A percentile compares a stretch with the other conserved stretches of the same genome.
Conservation (phyloP, 2,113 vertebrate genomes). For the Cephalopterus ornatus region DNA sequence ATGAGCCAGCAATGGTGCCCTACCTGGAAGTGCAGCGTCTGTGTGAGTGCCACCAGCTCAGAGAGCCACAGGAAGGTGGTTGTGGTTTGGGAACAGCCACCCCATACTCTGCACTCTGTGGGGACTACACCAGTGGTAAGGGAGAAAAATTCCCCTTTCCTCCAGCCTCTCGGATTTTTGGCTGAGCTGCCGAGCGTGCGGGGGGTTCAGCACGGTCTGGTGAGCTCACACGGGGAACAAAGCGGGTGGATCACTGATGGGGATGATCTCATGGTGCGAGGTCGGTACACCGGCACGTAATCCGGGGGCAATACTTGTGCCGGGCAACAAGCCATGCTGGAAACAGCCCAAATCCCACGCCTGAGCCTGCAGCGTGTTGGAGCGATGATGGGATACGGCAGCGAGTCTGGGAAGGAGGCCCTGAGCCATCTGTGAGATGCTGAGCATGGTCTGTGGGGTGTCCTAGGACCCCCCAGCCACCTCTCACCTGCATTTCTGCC, state of each 20-base stretch:
- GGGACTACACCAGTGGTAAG: neutral
- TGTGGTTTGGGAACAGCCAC: neutral
- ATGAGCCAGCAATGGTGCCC: neutral
- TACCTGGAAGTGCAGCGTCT: neutral
- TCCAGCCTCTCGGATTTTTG: neutral
- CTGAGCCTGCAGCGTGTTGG: neutral
- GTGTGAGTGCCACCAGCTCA: neutral
- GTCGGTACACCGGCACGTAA: fast-evolving
- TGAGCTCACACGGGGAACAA: neutral
- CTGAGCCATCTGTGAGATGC: neutral
- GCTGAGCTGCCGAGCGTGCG: fast-evolving
- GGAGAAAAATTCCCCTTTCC: neutral
- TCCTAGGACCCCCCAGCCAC: fast-evolving
- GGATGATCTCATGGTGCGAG: neutral
- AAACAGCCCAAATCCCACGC: neutral
- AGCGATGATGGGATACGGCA: neutral
- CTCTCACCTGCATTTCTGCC: neutral
- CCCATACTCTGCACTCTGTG: fast-evolving
- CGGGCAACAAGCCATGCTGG: neutral
- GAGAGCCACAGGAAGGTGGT: neutral
- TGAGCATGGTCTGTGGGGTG: neutral
- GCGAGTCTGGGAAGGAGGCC: neutral
- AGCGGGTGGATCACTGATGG: neutral
- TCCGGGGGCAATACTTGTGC: neutral
- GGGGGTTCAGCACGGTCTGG: neutral